Base-by-base conservation (phyloP, 2,888 invertebrate genomes). In the Abscondita cerata region DNA sequence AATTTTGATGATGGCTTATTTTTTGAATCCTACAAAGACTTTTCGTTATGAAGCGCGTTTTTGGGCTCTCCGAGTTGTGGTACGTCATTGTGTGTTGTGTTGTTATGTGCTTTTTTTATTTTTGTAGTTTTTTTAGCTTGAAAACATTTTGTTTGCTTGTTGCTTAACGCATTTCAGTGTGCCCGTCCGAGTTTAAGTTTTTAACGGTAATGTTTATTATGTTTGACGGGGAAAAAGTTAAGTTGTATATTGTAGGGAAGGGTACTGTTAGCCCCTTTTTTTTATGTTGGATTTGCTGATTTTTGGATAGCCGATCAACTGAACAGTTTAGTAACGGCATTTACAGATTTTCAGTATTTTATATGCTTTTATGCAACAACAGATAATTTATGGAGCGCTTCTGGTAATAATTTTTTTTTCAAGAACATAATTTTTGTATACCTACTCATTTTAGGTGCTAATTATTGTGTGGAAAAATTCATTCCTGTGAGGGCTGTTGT, bases 271-370 rank as follows among this genome's bases (percentile, higher is more conserved):
- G 95, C 98, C 0, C 98, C 98, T 15, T 96, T 97, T 77, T 90
- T 93, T 76, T 93, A 93, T 70, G 98, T 98, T 6, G 88, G 92
- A 41, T 98, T 98, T 78, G 96, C 98, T 18, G 98, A 98, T 83
- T 98, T 98, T 86, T 98, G 98, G 98, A 88, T 98, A 79, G 98
- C 96, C 3, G 98, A 98, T 84, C 98, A 98, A 80, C 84, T 98
- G 75, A 98, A 97, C 81, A 97, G 97, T 55, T 85, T 99, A 68
- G 91, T 88, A 0, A 91, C 91, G 0, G 92, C 95, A 2, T 87
- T 99, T 68, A 83, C 96, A 11, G 99, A 99, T 81, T 90, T 98
- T 76, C 96, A 98, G 75, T 99, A 93, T 80, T 86, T 98, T 66
- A 80, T 93, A 20, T 97, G 98, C 73, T 97, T 96, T 81, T 99